Conservation (phyloP, 2,113 vertebrate genomes). For the Dermatemys mawii region DNA sequence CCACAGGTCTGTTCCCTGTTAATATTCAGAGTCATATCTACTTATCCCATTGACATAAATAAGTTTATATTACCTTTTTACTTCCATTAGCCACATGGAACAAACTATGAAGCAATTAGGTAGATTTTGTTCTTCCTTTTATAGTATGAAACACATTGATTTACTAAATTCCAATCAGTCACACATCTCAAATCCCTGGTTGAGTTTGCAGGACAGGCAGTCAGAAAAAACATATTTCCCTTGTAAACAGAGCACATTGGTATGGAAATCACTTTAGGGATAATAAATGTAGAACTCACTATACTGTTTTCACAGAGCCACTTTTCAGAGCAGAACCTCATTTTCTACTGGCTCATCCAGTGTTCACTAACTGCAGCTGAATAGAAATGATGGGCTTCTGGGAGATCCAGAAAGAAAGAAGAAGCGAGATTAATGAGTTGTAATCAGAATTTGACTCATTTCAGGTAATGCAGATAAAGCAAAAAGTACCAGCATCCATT, state of each 20-base stretch:
- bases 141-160: background rate
- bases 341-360: background rate
- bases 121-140: background rate
- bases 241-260: background rate
- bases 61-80: background rate
- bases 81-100: accelerated
- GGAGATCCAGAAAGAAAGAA: conserved; percentile 35
- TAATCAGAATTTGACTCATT: conserved; percentile 48
- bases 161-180: background rate
- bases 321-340: background rate
- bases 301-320: accelerated
- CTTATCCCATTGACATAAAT: background rate
- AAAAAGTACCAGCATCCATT: background rate
- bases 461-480: background rate
- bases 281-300: background rate
- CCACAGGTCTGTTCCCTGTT: background rate
- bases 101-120: background rate
- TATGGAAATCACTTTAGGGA: background rate
- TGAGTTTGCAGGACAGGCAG: background rate
- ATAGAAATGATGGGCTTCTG: background rate
- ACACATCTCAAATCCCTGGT: accelerated
- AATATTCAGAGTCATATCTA: background rate
- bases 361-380: background rate
- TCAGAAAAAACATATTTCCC: background rate
- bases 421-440: background rate